Base-by-base conservation (phyloP, 2,113 vertebrate genomes). In the Limanda limanda region DNA sequence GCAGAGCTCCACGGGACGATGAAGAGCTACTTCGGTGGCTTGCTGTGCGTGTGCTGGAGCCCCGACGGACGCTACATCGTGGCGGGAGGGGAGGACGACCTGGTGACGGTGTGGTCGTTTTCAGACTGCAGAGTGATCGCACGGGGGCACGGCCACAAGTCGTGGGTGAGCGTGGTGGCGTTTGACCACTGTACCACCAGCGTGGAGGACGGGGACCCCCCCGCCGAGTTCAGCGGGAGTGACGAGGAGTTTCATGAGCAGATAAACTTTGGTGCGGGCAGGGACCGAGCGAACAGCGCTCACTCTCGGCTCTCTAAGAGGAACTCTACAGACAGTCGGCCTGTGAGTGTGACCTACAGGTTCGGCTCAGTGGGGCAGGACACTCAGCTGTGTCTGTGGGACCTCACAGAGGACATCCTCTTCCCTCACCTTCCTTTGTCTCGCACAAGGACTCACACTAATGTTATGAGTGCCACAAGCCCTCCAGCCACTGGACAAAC, bases 21-120 rank as follows among this genome's bases (percentile, higher is more conserved):
- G 98, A 98, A 98, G 94, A 99, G 97, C 93, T 99, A 99, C 95
- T 99, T 99, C 56, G 98, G 98, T 63, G 98, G 98, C 76, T 93
- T 99, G 78, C 95, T 99, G 1, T 99, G 98, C n/a, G 97, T 97
- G 75, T 99, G 98, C 94, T 99, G 98, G 98, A 99, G 98, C 92
- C 98, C 98, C 0, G 98, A 99, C 5, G 97, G 98, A 76, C 97
- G 96, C 21, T 99, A 99, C 82, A 95, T 99, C 18, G 98, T 99
- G 79, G 97, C 97, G 0, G 98, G 98, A 0, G 98, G 98, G 20
- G 98, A 99, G 94, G 98, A 99, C 63, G 98, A 99, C 89, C 93
- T 99, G 92, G 98, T 99, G 78, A 99, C 97, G 0, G 98, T 99
- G 74, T 99, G 98, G 98, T 99, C 97, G 4, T 99, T 99, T 27